Base-by-base conservation (phyloP, 2,888 invertebrate species). In the Spialia ferax region DNA sequence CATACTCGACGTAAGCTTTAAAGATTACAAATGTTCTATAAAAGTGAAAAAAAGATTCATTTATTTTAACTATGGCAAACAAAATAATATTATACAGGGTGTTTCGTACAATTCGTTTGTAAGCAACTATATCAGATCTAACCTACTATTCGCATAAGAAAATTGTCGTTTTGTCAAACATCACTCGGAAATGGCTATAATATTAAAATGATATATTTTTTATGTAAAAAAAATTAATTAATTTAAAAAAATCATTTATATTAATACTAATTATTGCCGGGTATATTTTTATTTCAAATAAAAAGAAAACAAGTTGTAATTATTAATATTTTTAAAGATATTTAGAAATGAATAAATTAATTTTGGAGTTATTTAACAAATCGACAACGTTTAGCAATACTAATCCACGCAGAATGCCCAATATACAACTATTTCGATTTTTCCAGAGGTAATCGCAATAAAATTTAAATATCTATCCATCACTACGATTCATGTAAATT, bases 71-170 rank as follows among this genome's bases (percentile, higher is more conserved):
- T 15, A 54, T 26, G 20, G 13, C 10, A 35, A 35, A 29, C 29
- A n/a, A n/a, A n/a, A 29, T 35, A 6, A 15, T 35, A 13, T 22
- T 42, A 18, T 55, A 63, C 55, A 48, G 56, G 57, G 15, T 65
- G 42, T 59, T 59, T 54, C 35, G 29, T 65, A 52, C 35, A 18
- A 38, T 32, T 18, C 42, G 42, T 35, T 22, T 15, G 38, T 23
- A 65, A 65, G 65, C 65, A 42, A 65, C 50, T 65, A 65, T 38
- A 63, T 56, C 45, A 48, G 50, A 65, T 52, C 59, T 65, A 65
- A 65, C 26, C 65, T 65, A 65, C 50, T 35, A 48, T 48, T 42
- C 18, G n/a, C 20, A 26, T 18, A 26, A 65, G 32, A 42, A 13
- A 26, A 26, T 26, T 65, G 65, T 59, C 38, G 23, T 26, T 52